Base-by-base conservation (phyloP, 2,113 vertebrate genomes). In the Mellivora capensis region DNA sequence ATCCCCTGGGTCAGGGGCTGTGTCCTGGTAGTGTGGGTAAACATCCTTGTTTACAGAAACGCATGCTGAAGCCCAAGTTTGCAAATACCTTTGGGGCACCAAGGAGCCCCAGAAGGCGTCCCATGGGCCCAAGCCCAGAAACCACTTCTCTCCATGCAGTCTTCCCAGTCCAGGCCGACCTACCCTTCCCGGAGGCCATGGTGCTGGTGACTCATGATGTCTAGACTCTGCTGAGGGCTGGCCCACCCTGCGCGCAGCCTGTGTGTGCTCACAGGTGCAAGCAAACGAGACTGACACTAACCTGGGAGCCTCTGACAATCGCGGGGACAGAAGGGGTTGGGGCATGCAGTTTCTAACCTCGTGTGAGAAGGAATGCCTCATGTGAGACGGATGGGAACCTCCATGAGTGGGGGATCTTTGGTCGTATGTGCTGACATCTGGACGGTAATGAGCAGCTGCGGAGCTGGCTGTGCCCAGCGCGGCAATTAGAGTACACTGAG, bases 371-470 rank as follows among this genome's bases (percentile, higher is more conserved):
- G 62, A 88, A 80, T 85, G 93, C 84, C 49, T 93, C 76, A 71
- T 44, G 84, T 47, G 47, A 49, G 49, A 49, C 85, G 90, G 92
- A 87, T 85, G 87, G 13, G 72, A 69, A 90, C 69, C 54, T 96
- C 42, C 21, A 42, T 71, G 64, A 84, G 54, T 27, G 67, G 81
- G 94, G 89, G 80, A 52, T 94, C 93, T 97, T 61, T 71, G 47
- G 7, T 69, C 93, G 81, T 88, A 25, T 34, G n/a, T 47, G 90
- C 82, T 96, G 42, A 62, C 84, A 88, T 93, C 96, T 69, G 44
- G 37, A 69, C 44, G 34, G 3, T 96, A 94, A 94, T 85, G 85
- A 87, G 18, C 29, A 87, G 39, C 47, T 2, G 94, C 81, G 59
- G 59, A 97, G 52, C 31, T 49, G 31, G 74, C 90, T 54, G 80